Base-by-base conservation (phyloP, 2,888 invertebrate species). In the Argynnis bischoffii region DNA sequence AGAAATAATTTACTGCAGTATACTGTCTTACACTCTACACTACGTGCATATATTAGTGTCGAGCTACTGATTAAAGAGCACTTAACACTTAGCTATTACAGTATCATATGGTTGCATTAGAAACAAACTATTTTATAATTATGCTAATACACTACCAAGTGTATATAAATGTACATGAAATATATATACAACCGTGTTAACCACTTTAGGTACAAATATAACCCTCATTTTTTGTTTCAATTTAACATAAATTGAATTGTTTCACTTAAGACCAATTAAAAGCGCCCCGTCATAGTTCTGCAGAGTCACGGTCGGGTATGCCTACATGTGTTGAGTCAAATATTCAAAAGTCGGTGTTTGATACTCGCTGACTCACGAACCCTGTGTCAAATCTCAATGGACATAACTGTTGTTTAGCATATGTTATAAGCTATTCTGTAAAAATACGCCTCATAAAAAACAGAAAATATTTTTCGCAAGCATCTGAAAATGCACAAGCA, bases 301-400 rank as follows among this genome's bases (percentile, higher is more conserved):
- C 84, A 89, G 79, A 89, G 90, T 90, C 90, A 90, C 77, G 81
- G 74, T 78, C 73, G 76, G 78, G 82, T 79, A 76, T 84, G 85
- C 48, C 47, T 59, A 59, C 89, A 89, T 89, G 84, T 89, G 89
- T 85, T 83, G 66, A 74, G 78, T 77, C 80, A 78, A n/a, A n/a
- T n/a, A n/a, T n/a, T n/a, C n/a, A n/a, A 76, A 81, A 83, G 81
- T 83, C 82, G 76, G 69, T 70, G 74, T 64, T 75, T 69, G 69
- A 74, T 79, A 83, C 82, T 71, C 78, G 90, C 89, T 81, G 86
- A 85, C 74, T 90, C 90, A 90, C 78, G 77, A 74, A 85, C 86
- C 88, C 90, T 84, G 83, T 87, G 89, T 90, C 90, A 90, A 90
- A 90, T 89, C 89, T 88, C 88, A 81, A 89, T 86, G 85, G 88